phyloP scores from a whole-genome alignment of 2,888 invertebrate species.

The Drosophila incognita region DNA sequence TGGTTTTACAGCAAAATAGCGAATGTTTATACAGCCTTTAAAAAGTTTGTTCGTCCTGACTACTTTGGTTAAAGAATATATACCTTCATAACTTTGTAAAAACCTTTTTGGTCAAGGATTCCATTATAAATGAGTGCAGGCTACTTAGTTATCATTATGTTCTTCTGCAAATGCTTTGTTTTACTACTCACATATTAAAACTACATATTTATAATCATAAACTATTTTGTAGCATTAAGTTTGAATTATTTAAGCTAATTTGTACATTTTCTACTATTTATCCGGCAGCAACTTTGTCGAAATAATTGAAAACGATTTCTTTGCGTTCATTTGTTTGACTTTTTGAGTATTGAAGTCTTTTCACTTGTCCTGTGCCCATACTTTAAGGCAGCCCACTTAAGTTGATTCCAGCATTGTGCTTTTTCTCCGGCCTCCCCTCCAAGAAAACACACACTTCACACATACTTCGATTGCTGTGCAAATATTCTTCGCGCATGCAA shows the following conservation, averaged over 20 bases:
- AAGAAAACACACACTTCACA: slow-evolving; percentile 47
- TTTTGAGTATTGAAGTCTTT: slow-evolving; percentile 20
- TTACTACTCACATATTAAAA: background rate
- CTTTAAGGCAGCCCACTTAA: background rate
- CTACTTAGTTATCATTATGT: background rate
- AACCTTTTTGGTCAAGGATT: background rate
- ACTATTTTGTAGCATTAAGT: too few relatives aligned
- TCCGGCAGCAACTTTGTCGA: background rate
- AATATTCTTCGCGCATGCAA: slow-evolving; percentile 58
- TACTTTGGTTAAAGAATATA: background rate
- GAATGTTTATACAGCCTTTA: background rate
- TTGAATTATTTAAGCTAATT: background rate
- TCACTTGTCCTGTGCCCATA: slow-evolving; percentile 17
- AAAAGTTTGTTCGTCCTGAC: background rate
- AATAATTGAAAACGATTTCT: slow-evolving; percentile 9
- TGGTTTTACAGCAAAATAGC: background rate
- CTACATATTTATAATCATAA: background rate
- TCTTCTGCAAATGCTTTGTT: background rate
- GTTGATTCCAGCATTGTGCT: slow-evolving; percentile 2
- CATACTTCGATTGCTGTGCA: slow-evolving; percentile 57
- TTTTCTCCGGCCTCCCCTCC: background rate
- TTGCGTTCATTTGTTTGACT: slow-evolving; percentile 27
- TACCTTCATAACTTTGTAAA: background rate
- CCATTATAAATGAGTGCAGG: background rate
- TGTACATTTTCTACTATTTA: background rate